Evolutionary conservation across 2,797 vertebrate species (phyloP).

Genomic region (Epinephelus malabaricus): DNA sequence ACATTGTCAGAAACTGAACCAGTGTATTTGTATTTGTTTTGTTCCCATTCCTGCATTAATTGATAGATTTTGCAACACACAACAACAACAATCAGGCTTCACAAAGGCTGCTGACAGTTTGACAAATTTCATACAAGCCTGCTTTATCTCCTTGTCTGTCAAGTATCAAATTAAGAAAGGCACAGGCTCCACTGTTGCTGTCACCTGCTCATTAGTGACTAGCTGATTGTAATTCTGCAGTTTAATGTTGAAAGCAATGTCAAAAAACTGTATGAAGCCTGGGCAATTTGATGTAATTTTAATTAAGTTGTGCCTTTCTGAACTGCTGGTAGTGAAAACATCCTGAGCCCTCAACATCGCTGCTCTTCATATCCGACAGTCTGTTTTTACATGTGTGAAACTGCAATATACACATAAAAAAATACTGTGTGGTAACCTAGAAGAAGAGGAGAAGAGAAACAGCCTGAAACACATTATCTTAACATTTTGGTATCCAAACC

Average conservation of each 20-base stretch:
- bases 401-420: no score
- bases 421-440: no score
- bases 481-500: not conserved
- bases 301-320: not conserved
- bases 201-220: not conserved
- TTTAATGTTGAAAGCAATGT: not conserved
- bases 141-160: constrained; percentile 8
- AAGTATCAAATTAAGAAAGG: not conserved
- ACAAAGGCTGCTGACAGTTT: constrained; percentile 2
- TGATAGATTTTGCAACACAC: not conserved
- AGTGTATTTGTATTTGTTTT: not conserved
- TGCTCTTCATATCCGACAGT: no score
- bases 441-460: no score
- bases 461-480: no score
- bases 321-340: not conserved
- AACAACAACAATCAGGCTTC: not conserved
- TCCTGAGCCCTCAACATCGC: no score
- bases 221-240: not conserved
- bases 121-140: not conserved
- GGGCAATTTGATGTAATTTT: no score
- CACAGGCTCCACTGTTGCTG: not conserved
- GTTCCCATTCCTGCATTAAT: no score
- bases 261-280: no score
- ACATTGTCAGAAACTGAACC: not conserved
- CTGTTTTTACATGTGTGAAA: no score